Base-by-base conservation (phyloP, 2,113 vertebrate genomes). In the Plestiodon gilberti region DNA sequence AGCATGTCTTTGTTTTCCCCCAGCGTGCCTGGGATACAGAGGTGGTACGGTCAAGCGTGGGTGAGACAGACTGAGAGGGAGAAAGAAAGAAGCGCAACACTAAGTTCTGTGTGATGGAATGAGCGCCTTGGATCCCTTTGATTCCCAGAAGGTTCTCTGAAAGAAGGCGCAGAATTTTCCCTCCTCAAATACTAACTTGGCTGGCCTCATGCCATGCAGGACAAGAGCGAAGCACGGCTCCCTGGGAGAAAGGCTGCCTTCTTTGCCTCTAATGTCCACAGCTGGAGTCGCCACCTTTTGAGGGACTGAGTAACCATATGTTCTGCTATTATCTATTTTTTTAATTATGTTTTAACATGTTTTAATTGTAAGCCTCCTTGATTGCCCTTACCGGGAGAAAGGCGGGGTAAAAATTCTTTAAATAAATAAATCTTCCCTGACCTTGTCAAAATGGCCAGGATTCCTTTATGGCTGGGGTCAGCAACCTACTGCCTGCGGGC, bases 171-270 rank as follows among this genome's bases (percentile, higher is more conserved):
- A 59, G 23, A n/a, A 38, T 48, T 38, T 69, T 48, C 4, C 25
- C 33, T 79, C 70, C n/a, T 61, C 84, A 86, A 80, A 86, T 86
- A 80, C 80, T 86, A 55, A 80, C 55, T 73, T 0, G 5, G 28
- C 18, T 79, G 77, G 38, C 78, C 9, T 61, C 28, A 20, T 17
- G 5, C 77, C 35, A 17, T 18, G 3, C 9, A n/a, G 65, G 65
- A 71, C 52, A 28, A 11, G 13, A n/a, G 48, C 1, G 7, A 67
- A 55, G 52, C 11, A 10, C 65, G 25, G 25, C 18, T 62, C 6
- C 55, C 52, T 25, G 25, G 76, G 2, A 28, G 59, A 70, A 79
- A 33, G 8, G 6, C 43, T 13, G 17, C 48, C 10, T 13, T 61
- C 28, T 70, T 61, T 7, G 43, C 7, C 33, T 14, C 14, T 2